These are phyloP conservation scores for Heliconius congener DNA, from an alignment of 1,140 invertebrate genomes.

Conservation along the genomic window DNA sequence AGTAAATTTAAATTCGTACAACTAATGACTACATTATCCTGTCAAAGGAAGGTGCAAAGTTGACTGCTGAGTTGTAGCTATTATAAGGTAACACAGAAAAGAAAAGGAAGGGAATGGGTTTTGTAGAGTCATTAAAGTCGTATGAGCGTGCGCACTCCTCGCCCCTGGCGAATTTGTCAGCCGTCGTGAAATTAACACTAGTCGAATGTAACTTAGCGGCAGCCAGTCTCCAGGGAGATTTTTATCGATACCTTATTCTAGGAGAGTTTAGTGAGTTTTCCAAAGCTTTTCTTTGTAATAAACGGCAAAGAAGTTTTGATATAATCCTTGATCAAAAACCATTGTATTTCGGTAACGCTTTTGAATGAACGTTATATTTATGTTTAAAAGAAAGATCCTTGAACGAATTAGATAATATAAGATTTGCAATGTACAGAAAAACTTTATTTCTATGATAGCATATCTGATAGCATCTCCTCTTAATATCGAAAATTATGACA, in stretches of 20 bases:
- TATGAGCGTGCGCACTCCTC: conserved; percentile 24
- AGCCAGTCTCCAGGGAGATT: conserved; percentile 41
- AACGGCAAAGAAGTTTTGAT: neutral
- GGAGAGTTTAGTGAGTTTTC: neutral
- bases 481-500: neutral
- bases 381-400: too few species aligned
- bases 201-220: conserved; percentile 62
- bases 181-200: conserved; percentile 68
- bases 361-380: neutral
- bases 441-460: neutral
- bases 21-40: conserved; percentile 18
- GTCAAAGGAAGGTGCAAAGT: conserved; percentile 15
- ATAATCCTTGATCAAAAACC: neutral
- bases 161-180: conserved; percentile 62
- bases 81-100: conserved; percentile 20
- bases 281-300: neutral
- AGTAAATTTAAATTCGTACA: conserved; percentile 5
- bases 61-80: conserved; percentile 19
- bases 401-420: too few species aligned
- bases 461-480: neutral
- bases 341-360: neutral
- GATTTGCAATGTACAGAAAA: too few species aligned
- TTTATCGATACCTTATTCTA: conserved; percentile 52
- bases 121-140: conserved; percentile 26
- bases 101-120: conserved; percentile 16